Conservation (phyloP, 2,888 invertebrate genomes). For the Pyrrhia umbra region DNA sequence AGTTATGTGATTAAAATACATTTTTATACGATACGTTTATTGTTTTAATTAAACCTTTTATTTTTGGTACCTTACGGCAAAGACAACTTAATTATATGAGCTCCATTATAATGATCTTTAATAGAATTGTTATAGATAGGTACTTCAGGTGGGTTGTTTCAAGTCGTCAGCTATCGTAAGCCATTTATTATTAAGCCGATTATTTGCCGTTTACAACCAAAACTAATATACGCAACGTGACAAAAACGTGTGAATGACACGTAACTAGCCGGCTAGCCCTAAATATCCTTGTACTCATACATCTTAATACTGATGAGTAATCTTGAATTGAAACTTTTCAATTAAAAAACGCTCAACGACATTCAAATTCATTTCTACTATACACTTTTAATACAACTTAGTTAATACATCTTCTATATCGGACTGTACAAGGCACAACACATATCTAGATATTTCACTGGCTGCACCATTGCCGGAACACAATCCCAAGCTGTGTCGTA, state of each 20-base stretch:
- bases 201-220: too few species aligned
- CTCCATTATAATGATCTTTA: neutral
- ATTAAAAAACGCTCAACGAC: neutral
- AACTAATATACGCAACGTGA: too few species aligned
- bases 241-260: too few species aligned
- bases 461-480: constrained; percentile 49
- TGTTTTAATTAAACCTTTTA: constrained; percentile 48
- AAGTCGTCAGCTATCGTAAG: too few species aligned
- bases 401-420: constrained; percentile 65
- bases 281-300: too few species aligned
- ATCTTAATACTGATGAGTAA: too few species aligned
- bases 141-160: too few species aligned
- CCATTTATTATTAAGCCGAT: too few species aligned
- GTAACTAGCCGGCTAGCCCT: too few species aligned
- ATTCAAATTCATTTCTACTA: neutral
- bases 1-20: constrained; percentile 69
- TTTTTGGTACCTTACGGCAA: neutral
- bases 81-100: neutral
- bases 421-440: constrained; percentile 72
- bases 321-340: neutral
- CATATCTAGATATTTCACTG: constrained; percentile 68
- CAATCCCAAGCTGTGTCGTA: constrained; percentile 62
- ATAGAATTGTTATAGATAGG: too few species aligned
- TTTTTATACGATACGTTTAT: constrained; percentile 58
- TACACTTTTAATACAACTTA: constrained; percentile 4